A percentile compares a stretch with the other conserved stretches of the same genome.
Evolutionary conservation across 2,888 invertebrate species (phyloP).

Genomic region (Erynnis tages): DNA sequence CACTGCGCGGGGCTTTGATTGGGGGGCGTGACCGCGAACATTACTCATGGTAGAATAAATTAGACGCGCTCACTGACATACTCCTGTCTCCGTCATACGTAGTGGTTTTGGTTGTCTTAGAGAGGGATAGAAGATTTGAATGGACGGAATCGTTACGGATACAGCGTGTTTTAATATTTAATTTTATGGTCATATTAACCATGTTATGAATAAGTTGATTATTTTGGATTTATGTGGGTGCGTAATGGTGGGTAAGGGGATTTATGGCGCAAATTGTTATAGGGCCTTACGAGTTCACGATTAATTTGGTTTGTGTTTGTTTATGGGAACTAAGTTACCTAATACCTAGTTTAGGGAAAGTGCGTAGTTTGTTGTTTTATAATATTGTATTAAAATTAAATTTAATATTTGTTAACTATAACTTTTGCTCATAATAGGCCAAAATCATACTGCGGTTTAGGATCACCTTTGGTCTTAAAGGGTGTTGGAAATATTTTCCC

Average conservation of each 20-base stretch:
- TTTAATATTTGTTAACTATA: too few species aligned
- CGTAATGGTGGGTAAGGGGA: conserved; percentile 55
- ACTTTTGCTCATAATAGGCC: too few species aligned
- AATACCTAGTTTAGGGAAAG: conserved; percentile 2
- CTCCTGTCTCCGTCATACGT: conserved; percentile 43
- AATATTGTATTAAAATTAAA: neutral
- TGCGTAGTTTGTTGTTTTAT: neutral
- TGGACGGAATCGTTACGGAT: conserved; percentile 45
- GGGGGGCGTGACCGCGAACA: conserved; percentile 72
- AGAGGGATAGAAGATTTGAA: conserved; percentile 49
- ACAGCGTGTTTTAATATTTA: conserved; percentile 74
- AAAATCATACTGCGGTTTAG: too few species aligned
- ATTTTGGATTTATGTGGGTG: conserved; percentile 64
- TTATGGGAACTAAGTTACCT: conserved; percentile 14
- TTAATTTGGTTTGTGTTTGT: conserved; percentile 28
- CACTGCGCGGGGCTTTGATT: conserved; percentile 59
- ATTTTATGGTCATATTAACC: conserved; percentile 70
- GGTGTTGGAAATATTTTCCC: too few species aligned
- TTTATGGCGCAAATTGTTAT: conserved; percentile 35
- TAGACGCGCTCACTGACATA: conserved; percentile 34
- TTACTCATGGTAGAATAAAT: conserved; percentile 57
- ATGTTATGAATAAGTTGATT: conserved; percentile 73
- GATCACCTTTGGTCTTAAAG: too few species aligned
- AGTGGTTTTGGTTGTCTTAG: neutral
- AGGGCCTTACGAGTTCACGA: conserved; percentile 27